A percentile compares a stretch with the other conserved stretches of the same genome.
These are phyloP conservation scores for Apostichopus parvimensis DNA, from an alignment of 35 echinoderm and acorn worm species.

Conservation along the genomic window DNA sequence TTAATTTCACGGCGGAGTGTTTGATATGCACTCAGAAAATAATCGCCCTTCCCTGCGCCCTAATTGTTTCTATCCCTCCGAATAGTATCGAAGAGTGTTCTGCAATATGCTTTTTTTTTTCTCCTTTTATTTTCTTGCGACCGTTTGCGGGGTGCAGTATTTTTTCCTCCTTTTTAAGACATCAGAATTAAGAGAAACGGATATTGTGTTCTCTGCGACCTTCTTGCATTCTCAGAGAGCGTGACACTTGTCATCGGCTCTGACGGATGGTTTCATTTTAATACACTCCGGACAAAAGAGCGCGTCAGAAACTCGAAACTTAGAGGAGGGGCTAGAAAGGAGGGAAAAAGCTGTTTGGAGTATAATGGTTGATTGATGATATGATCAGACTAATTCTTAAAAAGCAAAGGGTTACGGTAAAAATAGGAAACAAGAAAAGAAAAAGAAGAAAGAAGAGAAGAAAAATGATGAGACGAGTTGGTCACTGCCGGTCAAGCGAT, in stretches of 20 bases:
- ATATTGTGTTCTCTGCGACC: not conserved
- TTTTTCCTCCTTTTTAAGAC: too few species aligned
- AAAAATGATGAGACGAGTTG: not conserved
- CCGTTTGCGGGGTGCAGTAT: too few species aligned
- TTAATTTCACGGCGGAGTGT: not conserved
- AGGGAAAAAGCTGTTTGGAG: not conserved
- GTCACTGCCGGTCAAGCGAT: not conserved
- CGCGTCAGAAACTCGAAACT: conserved; percentile 23
- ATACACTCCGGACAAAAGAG: conserved; percentile 14
- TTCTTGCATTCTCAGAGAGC: conserved; percentile 13
- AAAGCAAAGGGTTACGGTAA: not conserved
- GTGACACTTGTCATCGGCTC: conserved; percentile 15
- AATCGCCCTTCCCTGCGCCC: not conserved
- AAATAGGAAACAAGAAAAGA: not conserved
- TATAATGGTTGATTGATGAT: conserved; percentile 20
- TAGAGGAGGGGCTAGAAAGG: not conserved
- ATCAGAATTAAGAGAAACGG: too few species aligned
- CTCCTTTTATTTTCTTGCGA: too few species aligned
- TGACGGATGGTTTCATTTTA: conserved; percentile 36
- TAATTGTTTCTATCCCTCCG: not conserved
- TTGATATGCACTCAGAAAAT: not conserved
- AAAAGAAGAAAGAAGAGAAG: not conserved
- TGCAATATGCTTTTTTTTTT: too few species aligned
- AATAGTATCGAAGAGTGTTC: too few species aligned
- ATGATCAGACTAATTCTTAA: not conserved